Evolutionary conservation across 2,113 vertebrate species (phyloP).

Genomic region (Sinocyclocheilus rhinocerous): DNA sequence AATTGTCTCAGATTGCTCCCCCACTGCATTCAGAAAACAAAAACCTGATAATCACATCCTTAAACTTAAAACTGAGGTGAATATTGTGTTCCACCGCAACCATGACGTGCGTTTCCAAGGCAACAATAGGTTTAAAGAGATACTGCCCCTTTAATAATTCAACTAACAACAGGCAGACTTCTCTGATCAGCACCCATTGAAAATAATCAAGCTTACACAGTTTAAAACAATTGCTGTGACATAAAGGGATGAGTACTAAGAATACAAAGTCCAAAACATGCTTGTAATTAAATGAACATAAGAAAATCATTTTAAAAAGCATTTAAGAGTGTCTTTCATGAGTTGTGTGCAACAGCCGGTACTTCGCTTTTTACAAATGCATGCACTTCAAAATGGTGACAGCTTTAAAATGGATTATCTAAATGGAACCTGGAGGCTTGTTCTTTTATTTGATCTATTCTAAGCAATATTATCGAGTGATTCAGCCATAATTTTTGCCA

Average conservation of each 20-base stretch:
- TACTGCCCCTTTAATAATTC: slow-evolving; percentile 15
- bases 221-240: slow-evolving; percentile 15
- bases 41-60: slow-evolving; percentile 9
- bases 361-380: background rate
- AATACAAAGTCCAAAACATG: background rate
- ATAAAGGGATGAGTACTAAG: background rate
- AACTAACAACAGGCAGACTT: slow-evolving; percentile 5
- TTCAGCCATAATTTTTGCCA: background rate
- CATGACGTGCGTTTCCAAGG: background rate
- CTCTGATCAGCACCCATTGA: slow-evolving; percentile 38
- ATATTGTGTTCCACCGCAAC: background rate
- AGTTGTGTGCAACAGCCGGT: background rate
- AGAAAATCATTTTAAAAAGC: background rate
- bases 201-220: background rate
- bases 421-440: background rate
- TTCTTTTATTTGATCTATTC: background rate
- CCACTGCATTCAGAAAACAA: background rate
- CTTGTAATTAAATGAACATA: background rate
- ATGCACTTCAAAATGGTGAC: background rate
- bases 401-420: background rate
- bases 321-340: slow-evolving; percentile 1
- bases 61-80: background rate
- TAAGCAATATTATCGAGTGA: background rate
- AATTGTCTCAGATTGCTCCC: slow-evolving; percentile 7
- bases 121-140: slow-evolving; percentile 20